Evolutionary conservation across 2,797 vertebrate species (phyloP).

Genomic region (Heterohyrax brucei): DNA sequence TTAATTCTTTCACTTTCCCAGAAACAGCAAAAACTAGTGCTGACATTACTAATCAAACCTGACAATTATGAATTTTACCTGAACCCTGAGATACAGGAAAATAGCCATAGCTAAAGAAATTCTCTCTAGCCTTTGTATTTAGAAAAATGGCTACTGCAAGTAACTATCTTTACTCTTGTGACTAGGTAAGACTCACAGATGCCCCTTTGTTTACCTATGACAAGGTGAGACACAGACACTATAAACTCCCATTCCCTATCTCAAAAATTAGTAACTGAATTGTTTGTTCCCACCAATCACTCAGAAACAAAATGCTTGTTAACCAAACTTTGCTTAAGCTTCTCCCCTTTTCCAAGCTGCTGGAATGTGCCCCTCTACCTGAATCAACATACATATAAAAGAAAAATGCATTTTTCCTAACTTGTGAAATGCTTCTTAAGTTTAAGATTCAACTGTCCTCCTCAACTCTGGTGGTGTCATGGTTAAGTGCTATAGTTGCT

Average conservation of each 20-base stretch:
- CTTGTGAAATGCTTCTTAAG: neutral
- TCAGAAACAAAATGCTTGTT: neutral
- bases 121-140: neutral
- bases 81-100: neutral
- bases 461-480: no score
- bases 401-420: neutral
- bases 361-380: neutral
- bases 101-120: neutral
- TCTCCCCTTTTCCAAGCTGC: neutral
- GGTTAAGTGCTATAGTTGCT: no score
- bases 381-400: neutral
- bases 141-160: neutral
- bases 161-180: neutral
- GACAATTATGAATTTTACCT: neutral
- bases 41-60: neutral
- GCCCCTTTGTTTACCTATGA: neutral
- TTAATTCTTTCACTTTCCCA: neutral
- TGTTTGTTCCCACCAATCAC: no score
- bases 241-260: neutral
- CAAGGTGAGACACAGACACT: neutral
- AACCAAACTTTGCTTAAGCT: neutral
- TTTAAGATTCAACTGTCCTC: neutral
- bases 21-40: neutral
- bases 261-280: neutral
- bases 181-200: neutral